Percentiles rank a stretch among this genome's conserved stretches.
These are phyloP conservation scores for Scaptomyza reducta DNA, from an alignment of 2,888 invertebrate species.

Conservation along the genomic window DNA sequence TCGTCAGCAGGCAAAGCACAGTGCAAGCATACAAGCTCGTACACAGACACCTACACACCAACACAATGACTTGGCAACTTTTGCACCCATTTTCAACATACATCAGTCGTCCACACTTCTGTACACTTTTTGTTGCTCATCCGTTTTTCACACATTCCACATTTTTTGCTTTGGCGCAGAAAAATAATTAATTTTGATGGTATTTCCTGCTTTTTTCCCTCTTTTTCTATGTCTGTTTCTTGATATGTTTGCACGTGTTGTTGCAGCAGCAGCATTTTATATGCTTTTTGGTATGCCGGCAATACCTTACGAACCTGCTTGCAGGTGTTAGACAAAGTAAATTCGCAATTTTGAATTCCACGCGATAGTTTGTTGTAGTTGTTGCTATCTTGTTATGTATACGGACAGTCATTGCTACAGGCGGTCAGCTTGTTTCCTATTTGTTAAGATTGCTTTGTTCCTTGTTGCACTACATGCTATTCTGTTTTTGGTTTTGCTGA, in stretches of 20 bases:
- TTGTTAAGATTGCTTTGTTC: neutral
- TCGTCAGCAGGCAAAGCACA: constrained; percentile 42
- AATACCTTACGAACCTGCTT: constrained; percentile 18
- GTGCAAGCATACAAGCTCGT: constrained; percentile 11
- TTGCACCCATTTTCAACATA: constrained; percentile 58
- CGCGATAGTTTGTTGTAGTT: constrained; percentile 11
- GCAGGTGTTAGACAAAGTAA: constrained; percentile 65
- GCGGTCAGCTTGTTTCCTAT: constrained; percentile 7
- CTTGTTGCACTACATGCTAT: neutral
- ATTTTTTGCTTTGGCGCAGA: constrained; percentile 42
- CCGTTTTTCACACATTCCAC: constrained; percentile 46
- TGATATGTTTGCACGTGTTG: constrained; percentile 13
- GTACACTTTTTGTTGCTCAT: constrained; percentile 44
- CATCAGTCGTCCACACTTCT: constrained; percentile 66
- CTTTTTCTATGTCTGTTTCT: constrained; percentile 6
- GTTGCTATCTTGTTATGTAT: constrained; percentile 3
- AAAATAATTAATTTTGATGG: constrained; percentile 77
- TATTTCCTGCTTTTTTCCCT: constrained; percentile 17
- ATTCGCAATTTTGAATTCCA: constrained; percentile 54
- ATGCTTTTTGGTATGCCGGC: constrained; percentile 16
- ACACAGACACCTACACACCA: constrained; percentile 1
- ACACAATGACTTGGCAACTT: constrained; percentile 42
- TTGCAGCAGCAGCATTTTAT: constrained; percentile 14
- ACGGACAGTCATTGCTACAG: constrained; percentile 14
- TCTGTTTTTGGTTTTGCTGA: neutral